Percentiles rank a stretch among this genome's conserved stretches.
Conservation (phyloP, 2,888 invertebrate species). For the Poecilus cupreus region DNA sequence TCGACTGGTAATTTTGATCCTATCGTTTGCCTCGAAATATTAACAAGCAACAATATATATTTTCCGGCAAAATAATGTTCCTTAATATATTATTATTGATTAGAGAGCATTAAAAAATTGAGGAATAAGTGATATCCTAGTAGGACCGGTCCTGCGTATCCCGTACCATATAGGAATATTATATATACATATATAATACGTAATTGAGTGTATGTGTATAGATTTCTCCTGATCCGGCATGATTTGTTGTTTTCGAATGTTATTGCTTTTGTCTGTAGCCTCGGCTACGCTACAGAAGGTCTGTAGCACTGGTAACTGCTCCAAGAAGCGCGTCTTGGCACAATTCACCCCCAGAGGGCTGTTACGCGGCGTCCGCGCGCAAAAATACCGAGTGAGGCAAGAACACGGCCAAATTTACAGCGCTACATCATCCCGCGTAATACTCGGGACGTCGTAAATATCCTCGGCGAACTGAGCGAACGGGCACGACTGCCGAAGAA, state of each 20-base stretch:
- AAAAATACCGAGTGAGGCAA: conserved; percentile 14
- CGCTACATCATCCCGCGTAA: conserved; percentile 45
- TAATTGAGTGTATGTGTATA: conserved; percentile 38
- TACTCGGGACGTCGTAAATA: conserved; percentile 31
- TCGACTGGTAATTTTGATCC: no score
- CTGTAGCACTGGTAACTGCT: neutral
- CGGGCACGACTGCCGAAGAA: no score
- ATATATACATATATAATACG: conserved; percentile 38
- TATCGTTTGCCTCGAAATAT: no score
- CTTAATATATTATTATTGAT: no score
- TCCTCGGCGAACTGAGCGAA: neutral
- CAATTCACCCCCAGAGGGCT: conserved; percentile 52
- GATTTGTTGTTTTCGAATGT: conserved; percentile 57
- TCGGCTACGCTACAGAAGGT: neutral
- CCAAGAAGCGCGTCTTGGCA: neutral
- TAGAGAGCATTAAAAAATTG: no score
- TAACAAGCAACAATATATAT: no score
- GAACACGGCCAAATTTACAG: conserved; percentile 43
- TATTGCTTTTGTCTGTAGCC: conserved; percentile 58
- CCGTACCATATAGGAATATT: neutral
- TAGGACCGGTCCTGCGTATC: neutral
- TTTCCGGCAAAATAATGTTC: no score
- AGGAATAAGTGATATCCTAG: no score
- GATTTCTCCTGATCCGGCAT: conserved; percentile 37
- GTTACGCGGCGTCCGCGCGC: conserved; percentile 35